A percentile compares a stretch with the other conserved stretches of the same genome.
phyloP scores from a whole-genome alignment of 1,140 invertebrate genomes.

The Archegozetes longisetosus region DNA sequence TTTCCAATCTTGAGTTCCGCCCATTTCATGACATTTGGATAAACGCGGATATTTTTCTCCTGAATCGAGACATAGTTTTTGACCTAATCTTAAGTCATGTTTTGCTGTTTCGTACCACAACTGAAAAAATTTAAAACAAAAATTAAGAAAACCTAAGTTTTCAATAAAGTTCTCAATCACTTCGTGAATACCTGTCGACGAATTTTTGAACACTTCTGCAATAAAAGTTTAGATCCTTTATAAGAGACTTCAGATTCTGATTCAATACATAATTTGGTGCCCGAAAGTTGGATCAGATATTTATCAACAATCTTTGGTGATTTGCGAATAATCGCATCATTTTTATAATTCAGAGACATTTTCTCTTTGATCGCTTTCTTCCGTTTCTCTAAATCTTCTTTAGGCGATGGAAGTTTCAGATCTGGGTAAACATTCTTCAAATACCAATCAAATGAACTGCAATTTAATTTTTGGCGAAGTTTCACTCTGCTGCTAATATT shows the following conservation, averaged over 20 bases:
- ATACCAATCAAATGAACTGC: constrained; percentile 85
- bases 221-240: constrained; percentile 50
- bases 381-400: constrained; percentile 9
- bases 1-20: constrained; percentile 74
- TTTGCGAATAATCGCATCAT: not conserved
- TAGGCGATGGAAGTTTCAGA: constrained; percentile 31
- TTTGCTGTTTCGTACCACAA: constrained; percentile 73
- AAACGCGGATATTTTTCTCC: constrained; percentile 43
- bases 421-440: constrained; percentile 79
- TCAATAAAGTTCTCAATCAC: constrained; percentile 2
- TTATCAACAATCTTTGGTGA: constrained; percentile 11
- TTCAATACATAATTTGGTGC: constrained; percentile 54
- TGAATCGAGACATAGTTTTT: constrained; percentile 68
- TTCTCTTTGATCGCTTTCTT: constrained; percentile 27
- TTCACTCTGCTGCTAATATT: constrained; percentile 55
- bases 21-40: constrained; percentile 80
- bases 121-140: constrained; percentile 33
- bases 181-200: constrained; percentile 42
- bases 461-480: constrained; percentile 52
- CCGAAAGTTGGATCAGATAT: constrained; percentile 45
- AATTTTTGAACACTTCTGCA: constrained; percentile 47
- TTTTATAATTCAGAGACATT: not conserved
- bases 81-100: constrained; percentile 63
- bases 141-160: constrained; percentile 12
- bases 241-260: constrained; percentile 59